Evolutionary conservation across 2,888 invertebrate genomes (phyloP), one percentile per base, ranked within the genome.

Genomic region (Tortricodes alternella): DNA sequence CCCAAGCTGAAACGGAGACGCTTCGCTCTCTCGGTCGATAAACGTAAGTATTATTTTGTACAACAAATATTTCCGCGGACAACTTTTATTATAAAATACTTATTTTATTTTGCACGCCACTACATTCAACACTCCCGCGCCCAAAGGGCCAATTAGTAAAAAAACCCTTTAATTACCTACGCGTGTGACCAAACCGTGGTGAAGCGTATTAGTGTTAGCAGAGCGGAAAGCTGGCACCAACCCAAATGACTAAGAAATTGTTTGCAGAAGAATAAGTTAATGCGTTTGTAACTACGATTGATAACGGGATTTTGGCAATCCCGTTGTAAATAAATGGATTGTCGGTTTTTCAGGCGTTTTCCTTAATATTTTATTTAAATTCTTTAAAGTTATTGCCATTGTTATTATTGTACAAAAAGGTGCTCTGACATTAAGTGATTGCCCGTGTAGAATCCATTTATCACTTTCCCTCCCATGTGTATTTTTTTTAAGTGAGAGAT

Each of bases 61-160:
- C n/a, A n/a, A n/a, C n/a, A n/a, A n/a, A n/a, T n/a, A n/a, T n/a
- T n/a, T n/a, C n/a, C n/a, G 3, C 21, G 21, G 6, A 21, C 21
- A 21, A 21, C 21, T 21, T 21, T 4, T 4, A 21, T 3, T 21
- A 6, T n/a, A n/a, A 16, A 19, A 38, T 21, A 39, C 38, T 35
- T 48, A 32, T 11, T 7, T 60, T 57, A 59, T 62, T 63, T 60
- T 63, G 66, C 57, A 59, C 63, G 27, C 39, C 49, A 61, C 46
- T 70, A 58, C 62, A 64, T 19, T 44, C 4, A 58, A 56, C 55
- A 64, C 58, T 58, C 35, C 24, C 37, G 6, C 34, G 32, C 61
- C 53, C 60, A 60, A 63, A 59, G 65, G 62, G 53, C 67, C 67
- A 74, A 74, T 72, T 68, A 71, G 67, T 64, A 67, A 68, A 71